Conservation (phyloP, 1,140 invertebrate genomes). For the Apocrypta bakeri region DNA sequence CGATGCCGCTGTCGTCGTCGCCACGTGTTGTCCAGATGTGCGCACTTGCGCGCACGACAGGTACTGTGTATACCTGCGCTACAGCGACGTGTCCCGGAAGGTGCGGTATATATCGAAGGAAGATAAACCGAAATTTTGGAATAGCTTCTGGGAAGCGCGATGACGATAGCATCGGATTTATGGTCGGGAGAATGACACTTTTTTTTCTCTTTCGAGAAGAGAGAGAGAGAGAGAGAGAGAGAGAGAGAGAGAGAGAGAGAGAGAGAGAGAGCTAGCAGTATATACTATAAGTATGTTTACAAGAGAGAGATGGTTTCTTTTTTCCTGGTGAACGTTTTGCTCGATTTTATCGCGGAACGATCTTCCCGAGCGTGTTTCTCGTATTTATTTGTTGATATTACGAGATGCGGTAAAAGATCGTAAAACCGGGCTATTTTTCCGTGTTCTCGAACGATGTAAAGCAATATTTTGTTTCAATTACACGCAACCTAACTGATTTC, state of each 20-base stretch:
- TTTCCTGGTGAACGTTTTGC: neutral
- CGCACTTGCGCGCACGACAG: neutral
- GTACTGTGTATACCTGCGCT: neutral
- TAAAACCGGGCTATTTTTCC: neutral
- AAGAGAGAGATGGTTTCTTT: neutral
- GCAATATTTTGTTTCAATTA: neutral
- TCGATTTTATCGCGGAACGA: neutral
- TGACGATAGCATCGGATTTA: slow-evolving; percentile 36
- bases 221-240: neutral
- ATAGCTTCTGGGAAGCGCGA: neutral
- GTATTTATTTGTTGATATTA: neutral
- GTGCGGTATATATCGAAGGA: neutral
- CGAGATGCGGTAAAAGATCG: neutral
- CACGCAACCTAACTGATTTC: neutral
- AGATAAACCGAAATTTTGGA: slow-evolving; percentile 16
- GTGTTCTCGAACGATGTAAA: no score
- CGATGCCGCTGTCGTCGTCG: slow-evolving; percentile 14
- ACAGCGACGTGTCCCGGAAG: neutral
- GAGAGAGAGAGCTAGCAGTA: neutral
- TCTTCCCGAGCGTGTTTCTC: neutral
- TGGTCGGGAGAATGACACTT: neutral
- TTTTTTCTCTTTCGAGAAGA: neutral
- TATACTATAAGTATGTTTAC: neutral
- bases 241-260: neutral
- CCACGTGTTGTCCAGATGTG: slow-evolving; percentile 64